Evolutionary conservation across 2,797 vertebrate species (phyloP).

Genomic region (Bradypodion pumilum): DNA sequence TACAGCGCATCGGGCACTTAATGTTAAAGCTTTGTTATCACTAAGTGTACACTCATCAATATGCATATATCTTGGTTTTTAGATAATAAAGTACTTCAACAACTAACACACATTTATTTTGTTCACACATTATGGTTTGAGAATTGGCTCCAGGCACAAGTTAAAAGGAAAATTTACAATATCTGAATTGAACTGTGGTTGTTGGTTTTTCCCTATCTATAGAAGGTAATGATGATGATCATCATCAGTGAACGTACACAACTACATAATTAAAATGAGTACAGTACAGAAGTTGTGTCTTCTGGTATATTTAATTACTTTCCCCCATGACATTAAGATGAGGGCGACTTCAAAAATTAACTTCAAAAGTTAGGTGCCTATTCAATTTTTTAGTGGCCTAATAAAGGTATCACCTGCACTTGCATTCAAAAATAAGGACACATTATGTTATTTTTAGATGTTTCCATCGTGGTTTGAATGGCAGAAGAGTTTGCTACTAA

Average conservation of each 20-base stretch:
- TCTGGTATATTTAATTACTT: constrained; percentile 71
- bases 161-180: background rate
- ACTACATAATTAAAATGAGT: constrained; percentile 16
- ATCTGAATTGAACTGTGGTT: background rate
- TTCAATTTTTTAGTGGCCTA: too few species aligned
- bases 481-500: constrained; percentile 50
- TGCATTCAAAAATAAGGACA: constrained; percentile 57
- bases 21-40: constrained; percentile 60
- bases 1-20: constrained; percentile 59
- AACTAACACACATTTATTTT: background rate
- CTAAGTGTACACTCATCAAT: background rate
- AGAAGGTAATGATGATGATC: constrained; percentile 9
- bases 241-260: background rate
- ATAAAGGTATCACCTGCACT: too few species aligned
- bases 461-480: constrained; percentile 60
- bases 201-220: background rate
- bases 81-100: background rate
- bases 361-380: too few species aligned
- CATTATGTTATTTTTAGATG: constrained; percentile 70
- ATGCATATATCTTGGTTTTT: background rate
- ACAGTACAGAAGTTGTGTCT: constrained; percentile 47
- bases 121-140: background rate
- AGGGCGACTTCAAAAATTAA: constrained; percentile 61
- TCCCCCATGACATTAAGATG: constrained; percentile 23
- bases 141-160: background rate